Evolutionary conservation across 2,113 vertebrate species (phyloP), one percentile per base, ranked within the genome.

Genomic region (Sorex fumeus): DNA sequence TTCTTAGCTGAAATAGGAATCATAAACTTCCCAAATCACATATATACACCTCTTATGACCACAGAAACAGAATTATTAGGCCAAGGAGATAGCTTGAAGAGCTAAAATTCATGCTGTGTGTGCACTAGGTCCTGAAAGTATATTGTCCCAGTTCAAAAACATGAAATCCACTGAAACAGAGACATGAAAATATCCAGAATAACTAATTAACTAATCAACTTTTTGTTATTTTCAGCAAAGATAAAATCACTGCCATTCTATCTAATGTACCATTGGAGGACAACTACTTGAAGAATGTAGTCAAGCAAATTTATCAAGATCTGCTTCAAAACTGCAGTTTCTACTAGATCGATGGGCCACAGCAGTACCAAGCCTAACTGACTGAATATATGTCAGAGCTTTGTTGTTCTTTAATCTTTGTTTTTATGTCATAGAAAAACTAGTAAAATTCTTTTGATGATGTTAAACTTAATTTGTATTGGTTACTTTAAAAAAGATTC

Each of bases 241-340:
- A 97, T 87, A 96, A 98, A 34, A 47, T 98, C 69, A 95, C 97
- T 82, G 92, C 91, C 19, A 79, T 98, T 93, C 84, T 98, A 74
- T 96, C 96, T 76, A 91, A 62, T 0, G 96, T 98, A 27, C 97
- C 98, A 13, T 1, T 47, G 74, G 97, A 98, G 10, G 27, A 97
- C 88, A 96, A 96, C 96, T 98, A 98, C n/a, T 95, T 98, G 94
- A 97, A 81, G 93, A 98, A 98, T 92, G 53, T 81, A 8, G 97
- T 98, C 93, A 93, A 75, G 91, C 88, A 74, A 0, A 96, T 98
- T 93, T 94, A 97, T 82, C 93, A 72, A 36, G 74, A 93, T 30
- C 91, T 98, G 79, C 97, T 98, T 66, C 95, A 93, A 84, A 27
- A 11, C 78, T 93, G 91, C 88, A 88, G 43, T 87, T 75, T 94